These are phyloP conservation scores for Mythimna lalbum DNA, from an alignment of 2,888 invertebrate species.

Conservation along the genomic window DNA sequence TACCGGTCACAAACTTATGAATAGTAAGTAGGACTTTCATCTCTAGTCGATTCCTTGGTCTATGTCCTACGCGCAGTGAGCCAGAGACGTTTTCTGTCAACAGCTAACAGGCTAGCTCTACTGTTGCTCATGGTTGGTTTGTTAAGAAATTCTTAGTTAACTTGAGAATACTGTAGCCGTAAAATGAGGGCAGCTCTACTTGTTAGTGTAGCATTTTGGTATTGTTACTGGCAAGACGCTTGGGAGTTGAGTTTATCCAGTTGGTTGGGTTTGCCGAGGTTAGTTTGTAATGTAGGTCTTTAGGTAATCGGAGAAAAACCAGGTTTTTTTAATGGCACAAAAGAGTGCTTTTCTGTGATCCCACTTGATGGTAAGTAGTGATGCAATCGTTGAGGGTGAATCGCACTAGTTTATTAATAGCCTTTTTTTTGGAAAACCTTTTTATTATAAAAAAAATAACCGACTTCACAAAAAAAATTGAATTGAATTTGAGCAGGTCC, in stretches of 20 bases:
- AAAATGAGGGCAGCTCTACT: conserved; percentile 17
- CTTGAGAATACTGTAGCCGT: conserved; percentile 36
- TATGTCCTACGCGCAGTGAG: conserved; percentile 29
- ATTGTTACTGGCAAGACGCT: conserved; percentile 11
- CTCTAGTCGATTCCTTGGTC: neutral
- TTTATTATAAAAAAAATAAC: too few species aligned
- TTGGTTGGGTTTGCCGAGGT: neutral
- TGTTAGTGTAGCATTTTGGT: conserved; percentile 1
- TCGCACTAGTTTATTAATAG: too few species aligned
- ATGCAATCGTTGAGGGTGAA: too few species aligned
- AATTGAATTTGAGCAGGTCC: too few species aligned
- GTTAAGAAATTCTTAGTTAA: conserved; percentile 46
- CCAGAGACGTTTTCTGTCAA: conserved; percentile 36
- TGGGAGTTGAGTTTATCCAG: neutral
- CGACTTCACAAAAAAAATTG: too few species aligned
- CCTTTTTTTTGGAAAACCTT: too few species aligned
- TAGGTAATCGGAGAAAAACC: too few species aligned
- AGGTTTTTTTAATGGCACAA: too few species aligned
- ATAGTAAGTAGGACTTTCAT: neutral
- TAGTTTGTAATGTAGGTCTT: too few species aligned
- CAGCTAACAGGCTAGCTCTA: conserved; percentile 22
- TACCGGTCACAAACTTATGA: neutral
- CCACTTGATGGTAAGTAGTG: too few species aligned
- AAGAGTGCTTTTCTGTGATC: too few species aligned
- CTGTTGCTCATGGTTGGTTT: conserved; percentile 30